Evolutionary conservation across 2,797 vertebrate genomes (phyloP).

Genomic region (Artibeus jamaicensis): DNA sequence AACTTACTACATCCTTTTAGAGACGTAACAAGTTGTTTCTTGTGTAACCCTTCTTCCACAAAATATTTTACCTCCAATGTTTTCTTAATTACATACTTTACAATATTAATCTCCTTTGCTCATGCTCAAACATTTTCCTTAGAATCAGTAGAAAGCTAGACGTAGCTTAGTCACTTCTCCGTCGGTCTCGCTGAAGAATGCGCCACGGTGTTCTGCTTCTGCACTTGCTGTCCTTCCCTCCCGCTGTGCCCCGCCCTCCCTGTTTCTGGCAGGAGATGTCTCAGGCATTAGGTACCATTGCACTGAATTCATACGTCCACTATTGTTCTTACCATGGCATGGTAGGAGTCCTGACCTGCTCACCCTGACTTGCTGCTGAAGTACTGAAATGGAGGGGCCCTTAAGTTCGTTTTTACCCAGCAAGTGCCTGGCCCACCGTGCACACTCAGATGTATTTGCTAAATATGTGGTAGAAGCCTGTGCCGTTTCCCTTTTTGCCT

Average conservation of each 20-base stretch:
- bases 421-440: neutral
- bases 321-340: fast-evolving
- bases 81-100: neutral
- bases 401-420: neutral
- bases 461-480: neutral
- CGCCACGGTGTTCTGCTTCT: fast-evolving
- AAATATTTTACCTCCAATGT: neutral
- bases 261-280: neutral
- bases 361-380: neutral
- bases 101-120: neutral
- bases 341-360: neutral
- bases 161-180: neutral
- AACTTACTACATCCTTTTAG: neutral
- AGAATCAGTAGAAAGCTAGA: neutral
- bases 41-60: neutral
- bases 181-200: neutral
- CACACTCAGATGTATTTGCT: neutral
- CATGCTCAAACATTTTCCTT: neutral
- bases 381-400: neutral
- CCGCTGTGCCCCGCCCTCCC: fast-evolving
- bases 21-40: neutral
- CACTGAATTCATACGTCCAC: no score
- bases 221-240: fast-evolving
- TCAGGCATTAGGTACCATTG: no score
- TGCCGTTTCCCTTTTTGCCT: neutral